Evolutionary conservation across 2,888 invertebrate species (phyloP).

Genomic region (Scrobipalpa atriplicella): DNA sequence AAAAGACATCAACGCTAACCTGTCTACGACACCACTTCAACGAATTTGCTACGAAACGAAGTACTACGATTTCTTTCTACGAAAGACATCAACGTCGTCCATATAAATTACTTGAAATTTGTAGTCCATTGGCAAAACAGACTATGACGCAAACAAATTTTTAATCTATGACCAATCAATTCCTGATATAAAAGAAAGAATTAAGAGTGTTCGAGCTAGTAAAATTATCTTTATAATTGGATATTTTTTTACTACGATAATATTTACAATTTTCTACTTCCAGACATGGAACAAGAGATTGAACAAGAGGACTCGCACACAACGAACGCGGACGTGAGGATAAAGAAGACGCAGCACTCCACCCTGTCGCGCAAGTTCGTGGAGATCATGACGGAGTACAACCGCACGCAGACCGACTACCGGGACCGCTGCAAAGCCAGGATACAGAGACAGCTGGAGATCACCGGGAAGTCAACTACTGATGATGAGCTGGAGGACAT

Average conservation of each 20-base stretch:
- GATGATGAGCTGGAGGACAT: constrained; percentile 99
- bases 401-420: constrained; percentile 99
- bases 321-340: constrained; percentile 99
- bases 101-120: neutral
- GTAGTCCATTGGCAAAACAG: no score
- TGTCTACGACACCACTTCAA: neutral
- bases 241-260: no score
- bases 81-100: neutral
- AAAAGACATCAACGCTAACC: no score
- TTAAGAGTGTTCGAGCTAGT: no score
- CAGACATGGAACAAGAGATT: constrained; percentile 99
- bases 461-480: constrained; percentile 98
- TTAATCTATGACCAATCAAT: no score
- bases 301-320: constrained; percentile 99
- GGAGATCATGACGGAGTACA: constrained; percentile 99
- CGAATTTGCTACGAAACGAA: neutral
- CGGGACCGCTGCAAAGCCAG: constrained; percentile 99
- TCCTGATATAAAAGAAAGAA: no score
- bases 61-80: neutral
- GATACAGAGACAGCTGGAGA: constrained; percentile 98
- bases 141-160: no score
- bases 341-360: constrained; percentile 99
- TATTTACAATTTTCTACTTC: constrained; percentile 32
- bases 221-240: no score
- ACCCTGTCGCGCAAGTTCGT: constrained; percentile 99